Evolutionary conservation across 1,140 invertebrate species (phyloP), one percentile per base, ranked within the genome.

Genomic region (Melanaphis sacchari): DNA sequence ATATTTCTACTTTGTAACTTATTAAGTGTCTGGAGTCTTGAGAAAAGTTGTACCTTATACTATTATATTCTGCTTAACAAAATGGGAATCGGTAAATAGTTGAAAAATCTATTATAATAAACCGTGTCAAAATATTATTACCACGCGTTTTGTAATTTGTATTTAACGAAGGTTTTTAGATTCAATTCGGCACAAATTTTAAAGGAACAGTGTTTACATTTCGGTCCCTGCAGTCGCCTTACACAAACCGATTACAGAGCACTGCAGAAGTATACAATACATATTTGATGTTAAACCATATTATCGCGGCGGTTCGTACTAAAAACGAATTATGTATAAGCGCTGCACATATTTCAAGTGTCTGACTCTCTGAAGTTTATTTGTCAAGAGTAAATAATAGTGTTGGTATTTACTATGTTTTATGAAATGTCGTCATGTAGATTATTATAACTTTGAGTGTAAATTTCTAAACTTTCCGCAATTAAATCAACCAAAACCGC

Each of bases 381-480:
- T 46, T 46, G 43, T 46, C 31, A 46, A 36, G 41, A 46, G 85
- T 87, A 87, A 87, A 87, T 87, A 87, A 87, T 49, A n/a, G 31
- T 87, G 43, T 49, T 21, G 26, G 85, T 87, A 87, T 87, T 43
- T 15, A 15, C 9, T 18, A 43, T 43, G 43, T 87, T 87, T 87
- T 8, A 46, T 87, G 31, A 87, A 87, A 87, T 46, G 31, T 46
- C 43, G 85, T 46, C 43, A 46, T 46, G 41, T 87, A 31, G 85
- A 87, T 87, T 87, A 46, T 87, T 87, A 26, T 6, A 46, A 46
- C 41, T 87, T 87, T 49, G 43, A 46, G 11, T n/a, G n/a, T 49
- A 87, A 87, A 87, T 87, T 49, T 87, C 43, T n/a, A 87, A 87
- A 87, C 41, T 87, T 87, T 87, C 4, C 41, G 41, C 15, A 87